Evolutionary conservation across 2,888 invertebrate species (phyloP), one percentile per base, ranked within the genome.

Genomic region (Nebria brevicollis): DNA sequence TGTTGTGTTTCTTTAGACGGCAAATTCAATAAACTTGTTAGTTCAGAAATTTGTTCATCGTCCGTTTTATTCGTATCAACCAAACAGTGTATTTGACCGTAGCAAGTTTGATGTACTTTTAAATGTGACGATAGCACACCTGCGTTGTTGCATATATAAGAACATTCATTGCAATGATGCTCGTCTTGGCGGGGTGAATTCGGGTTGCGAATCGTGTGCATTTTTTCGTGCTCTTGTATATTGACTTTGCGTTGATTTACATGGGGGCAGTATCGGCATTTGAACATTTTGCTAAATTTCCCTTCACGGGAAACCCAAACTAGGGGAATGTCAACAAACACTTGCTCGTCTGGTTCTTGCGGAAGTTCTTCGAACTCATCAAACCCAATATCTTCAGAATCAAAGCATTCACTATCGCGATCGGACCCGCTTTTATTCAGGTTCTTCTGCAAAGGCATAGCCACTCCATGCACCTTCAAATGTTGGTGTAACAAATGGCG

Each of bases 251-350:
- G 91, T n/a, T 94, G 91, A 86, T 95, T 95, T 13, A 96, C 94
- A 87, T 95, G 95, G 0, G 96, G 96, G 87, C 97, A 97, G 87
- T 92, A 94, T 43, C 94, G 92, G 87, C 97, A 97, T 87, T 95
- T 95, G 87, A 94, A 94, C 93, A 96, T 95, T 89, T 96, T 96
- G 77, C 93, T 92, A 82, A 95, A 93, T 78, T 93, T 92, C 13
- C 93, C 94, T 82, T 92, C 92, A 66, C 93, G 93, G 0, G 94
- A 94, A 0, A 95, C 94, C 94, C 95, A 95, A 4, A 95, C 94
- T 77, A 93, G 90, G 0, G 95, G 94, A 77, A 94, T 93, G 85
- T 94, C 94, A 0, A 89, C 85, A 87, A 93, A 87, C 26, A 89
- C 88, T 54, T 90, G 89, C 0, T 90, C 90, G 75, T 91, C 90